Evolutionary conservation across 2,888 invertebrate genomes (phyloP).

Genomic region (Caprella mutica): DNA sequence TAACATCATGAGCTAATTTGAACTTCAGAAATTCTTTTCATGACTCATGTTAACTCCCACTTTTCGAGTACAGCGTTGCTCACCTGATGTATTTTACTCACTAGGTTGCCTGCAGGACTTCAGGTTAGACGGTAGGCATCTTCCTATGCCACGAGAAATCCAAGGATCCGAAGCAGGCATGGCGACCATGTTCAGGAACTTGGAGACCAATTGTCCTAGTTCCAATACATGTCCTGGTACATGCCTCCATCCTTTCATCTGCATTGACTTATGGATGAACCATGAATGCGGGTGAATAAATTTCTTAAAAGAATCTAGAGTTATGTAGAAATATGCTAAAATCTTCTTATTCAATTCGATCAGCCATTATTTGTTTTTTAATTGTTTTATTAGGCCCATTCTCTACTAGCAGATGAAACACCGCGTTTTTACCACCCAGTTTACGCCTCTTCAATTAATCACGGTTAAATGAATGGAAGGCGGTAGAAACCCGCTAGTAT

Average conservation of each 20-base stretch:
- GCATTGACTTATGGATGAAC: constrained; percentile 94
- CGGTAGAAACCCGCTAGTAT: no score
- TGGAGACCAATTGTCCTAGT: constrained; percentile 84
- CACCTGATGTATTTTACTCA: constrained; percentile 9
- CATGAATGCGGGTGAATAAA: constrained; percentile 95
- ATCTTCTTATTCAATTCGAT: no score
- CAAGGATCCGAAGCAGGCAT: constrained; percentile 93
- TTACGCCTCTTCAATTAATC: no score
- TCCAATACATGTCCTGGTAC: constrained; percentile 91
- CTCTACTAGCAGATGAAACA: no score
- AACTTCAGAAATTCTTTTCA: no score
- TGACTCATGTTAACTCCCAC: no score
- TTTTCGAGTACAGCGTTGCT: no score
- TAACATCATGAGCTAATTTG: no score
- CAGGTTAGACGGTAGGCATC: constrained; percentile 82
- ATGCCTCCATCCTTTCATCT: constrained; percentile 85
- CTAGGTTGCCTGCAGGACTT: constrained; percentile 68
- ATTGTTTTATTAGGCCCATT: neutral
- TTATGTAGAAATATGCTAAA: no score
- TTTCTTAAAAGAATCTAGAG: no score
- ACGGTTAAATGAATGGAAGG: no score
- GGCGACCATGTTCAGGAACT: constrained; percentile 82
- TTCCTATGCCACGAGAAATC: constrained; percentile 87
- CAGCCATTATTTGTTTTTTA: neutral
- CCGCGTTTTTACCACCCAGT: no score